phyloP scores from a whole-genome alignment of 2,113 vertebrate genomes.

The Cavia porcellus region DNA sequence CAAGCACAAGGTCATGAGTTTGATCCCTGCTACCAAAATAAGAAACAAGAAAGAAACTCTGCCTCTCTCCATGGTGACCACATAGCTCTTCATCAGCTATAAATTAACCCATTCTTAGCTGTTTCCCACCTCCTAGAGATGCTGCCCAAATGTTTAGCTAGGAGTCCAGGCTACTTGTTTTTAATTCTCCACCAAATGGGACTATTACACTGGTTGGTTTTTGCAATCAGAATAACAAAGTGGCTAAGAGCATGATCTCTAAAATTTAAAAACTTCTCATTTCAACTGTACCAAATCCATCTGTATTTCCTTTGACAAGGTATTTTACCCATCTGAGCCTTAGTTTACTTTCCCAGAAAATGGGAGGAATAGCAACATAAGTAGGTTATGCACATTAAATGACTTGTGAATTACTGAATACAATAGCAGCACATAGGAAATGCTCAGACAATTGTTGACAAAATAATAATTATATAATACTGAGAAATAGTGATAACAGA shows the following conservation, averaged over 20 bases:
- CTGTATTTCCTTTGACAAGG: background rate
- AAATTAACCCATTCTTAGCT: constrained; percentile 64
- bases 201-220: constrained; percentile 20
- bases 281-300: background rate
- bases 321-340: constrained; percentile 3
- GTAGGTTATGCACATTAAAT: constrained; percentile 24
- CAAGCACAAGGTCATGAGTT: too few species aligned
- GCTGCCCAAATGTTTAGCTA: background rate
- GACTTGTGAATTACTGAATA: background rate
- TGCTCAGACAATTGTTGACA: background rate
- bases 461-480: constrained; percentile 72
- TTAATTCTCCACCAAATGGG: background rate
- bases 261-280: background rate
- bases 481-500: constrained; percentile 56
- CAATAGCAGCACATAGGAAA: background rate
- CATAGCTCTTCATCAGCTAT: constrained; percentile 41
- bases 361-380: constrained; percentile 22
- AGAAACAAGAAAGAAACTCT: background rate
- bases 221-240: constrained; percentile 56
- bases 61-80: constrained; percentile 65
- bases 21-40: too few species aligned
- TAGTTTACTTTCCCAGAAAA: constrained; percentile 58
- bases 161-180: background rate
- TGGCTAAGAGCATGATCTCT: background rate
- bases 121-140: background rate